Conservation (phyloP, 2,113 vertebrate species). For the Atlantisia rogersi region DNA sequence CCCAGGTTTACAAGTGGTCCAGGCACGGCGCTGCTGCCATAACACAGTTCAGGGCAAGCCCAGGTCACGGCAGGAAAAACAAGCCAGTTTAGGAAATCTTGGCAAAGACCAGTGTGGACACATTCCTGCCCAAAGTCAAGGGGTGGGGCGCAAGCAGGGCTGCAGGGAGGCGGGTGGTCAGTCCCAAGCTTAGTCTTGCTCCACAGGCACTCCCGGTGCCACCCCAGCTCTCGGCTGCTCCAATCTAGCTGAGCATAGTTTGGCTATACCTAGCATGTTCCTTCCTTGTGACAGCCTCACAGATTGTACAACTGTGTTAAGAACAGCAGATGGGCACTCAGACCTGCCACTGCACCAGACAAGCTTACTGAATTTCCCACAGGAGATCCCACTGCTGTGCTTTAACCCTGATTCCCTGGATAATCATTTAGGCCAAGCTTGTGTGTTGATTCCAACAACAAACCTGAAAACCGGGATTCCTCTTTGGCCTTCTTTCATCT, state of each 20-base stretch:
- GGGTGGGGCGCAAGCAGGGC: accelerated
- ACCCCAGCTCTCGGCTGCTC: not conserved
- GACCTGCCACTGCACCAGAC: not conserved
- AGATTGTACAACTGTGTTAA: not conserved
- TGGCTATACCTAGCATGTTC: not conserved
- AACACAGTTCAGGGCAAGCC: not conserved
- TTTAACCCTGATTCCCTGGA: not conserved
- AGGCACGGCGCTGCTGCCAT: not conserved
- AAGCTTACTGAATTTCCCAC: not conserved
- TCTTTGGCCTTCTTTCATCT: not conserved
- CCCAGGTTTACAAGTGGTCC: not conserved
- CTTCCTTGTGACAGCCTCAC: not conserved
- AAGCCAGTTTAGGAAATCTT: not conserved
- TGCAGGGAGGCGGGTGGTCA: not conserved
- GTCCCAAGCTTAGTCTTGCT: accelerated
- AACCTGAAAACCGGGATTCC: not conserved
- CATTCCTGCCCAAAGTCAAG: not conserved
- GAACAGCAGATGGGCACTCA: not conserved
- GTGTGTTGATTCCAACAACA: not conserved
- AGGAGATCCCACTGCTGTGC: not conserved
- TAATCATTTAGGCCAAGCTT: not conserved
- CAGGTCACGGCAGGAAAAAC: not conserved
- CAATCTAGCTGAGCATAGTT: accelerated
- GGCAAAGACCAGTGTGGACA: not conserved
- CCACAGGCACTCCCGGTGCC: accelerated